These are phyloP conservation scores for Coronaproctus castanopsis DNA, from an alignment of 2,888 invertebrate genomes.

Conservation along the genomic window DNA sequence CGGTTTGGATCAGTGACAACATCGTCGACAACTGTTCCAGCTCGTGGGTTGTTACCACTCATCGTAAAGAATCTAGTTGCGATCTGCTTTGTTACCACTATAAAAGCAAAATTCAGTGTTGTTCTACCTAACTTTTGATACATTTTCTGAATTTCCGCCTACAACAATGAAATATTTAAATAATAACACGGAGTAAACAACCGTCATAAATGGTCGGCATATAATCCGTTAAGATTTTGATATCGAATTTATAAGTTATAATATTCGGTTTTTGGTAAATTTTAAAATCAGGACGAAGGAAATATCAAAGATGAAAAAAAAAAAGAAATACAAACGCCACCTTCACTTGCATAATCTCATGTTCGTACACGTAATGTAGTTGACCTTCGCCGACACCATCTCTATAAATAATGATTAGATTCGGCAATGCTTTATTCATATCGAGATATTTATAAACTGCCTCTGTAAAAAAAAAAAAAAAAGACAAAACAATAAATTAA, in stretches of 20 bases:
- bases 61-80: conserved; percentile 52
- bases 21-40: conserved; percentile 75
- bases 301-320: too few species aligned
- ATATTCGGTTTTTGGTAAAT: too few species aligned
- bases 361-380: conserved; percentile 48
- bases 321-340: conserved; percentile 16
- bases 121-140: too few species aligned
- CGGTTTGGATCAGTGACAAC: conserved; percentile 54
- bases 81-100: conserved; percentile 75
- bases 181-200: too few species aligned
- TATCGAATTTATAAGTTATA: too few species aligned
- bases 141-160: too few species aligned
- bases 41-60: conserved; percentile 42
- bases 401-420: conserved; percentile 64
- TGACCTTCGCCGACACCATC: conserved; percentile 90
- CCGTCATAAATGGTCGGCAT: too few species aligned
- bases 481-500: not conserved
- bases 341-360: conserved; percentile 42
- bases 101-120: conserved; percentile 37
- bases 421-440: conserved; percentile 44
- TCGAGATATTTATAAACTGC: conserved; percentile 22
- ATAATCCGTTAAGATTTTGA: too few species aligned
- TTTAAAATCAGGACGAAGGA: too few species aligned
- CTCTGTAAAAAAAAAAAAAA: conserved; percentile 1
- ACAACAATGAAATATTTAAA: too few species aligned